Percentiles rank a stretch among this genome's conserved stretches.
These are phyloP conservation scores for Procapra przewalskii DNA, from an alignment of 2,113 vertebrate species.

Conservation along the genomic window DNA sequence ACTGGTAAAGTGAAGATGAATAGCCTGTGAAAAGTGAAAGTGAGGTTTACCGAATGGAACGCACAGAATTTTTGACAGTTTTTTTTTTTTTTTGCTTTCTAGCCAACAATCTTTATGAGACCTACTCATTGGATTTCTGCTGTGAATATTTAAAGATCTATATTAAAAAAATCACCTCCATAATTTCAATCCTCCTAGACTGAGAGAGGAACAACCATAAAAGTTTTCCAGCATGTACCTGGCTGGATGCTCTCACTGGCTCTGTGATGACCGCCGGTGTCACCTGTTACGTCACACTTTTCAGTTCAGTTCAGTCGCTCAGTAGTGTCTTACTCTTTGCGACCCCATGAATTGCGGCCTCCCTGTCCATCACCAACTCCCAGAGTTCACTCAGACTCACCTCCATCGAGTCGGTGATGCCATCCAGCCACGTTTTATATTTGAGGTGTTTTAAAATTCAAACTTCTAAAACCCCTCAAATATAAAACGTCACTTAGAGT, in stretches of 20 bases:
- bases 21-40: neutral
- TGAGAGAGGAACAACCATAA: neutral
- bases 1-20: neutral
- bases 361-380: no score
- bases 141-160: neutral
- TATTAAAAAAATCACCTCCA: neutral
- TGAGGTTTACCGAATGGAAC: neutral
- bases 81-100: neutral
- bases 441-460: no score
- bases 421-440: no score
- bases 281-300: neutral
- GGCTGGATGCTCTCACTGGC: neutral
- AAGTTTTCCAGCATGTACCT: slow-evolving; percentile 50
- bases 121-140: neutral
- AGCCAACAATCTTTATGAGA: neutral
- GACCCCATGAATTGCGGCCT: no score
- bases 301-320: no score
- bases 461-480: neutral
- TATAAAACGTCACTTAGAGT: neutral
- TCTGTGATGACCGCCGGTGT: neutral
- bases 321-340: no score
- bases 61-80: neutral
- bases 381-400: no score
- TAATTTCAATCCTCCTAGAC: neutral
- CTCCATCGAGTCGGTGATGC: no score